Conservation (phyloP, 2,113 vertebrate genomes). For the Poeciliopsis prolifica region DNA sequence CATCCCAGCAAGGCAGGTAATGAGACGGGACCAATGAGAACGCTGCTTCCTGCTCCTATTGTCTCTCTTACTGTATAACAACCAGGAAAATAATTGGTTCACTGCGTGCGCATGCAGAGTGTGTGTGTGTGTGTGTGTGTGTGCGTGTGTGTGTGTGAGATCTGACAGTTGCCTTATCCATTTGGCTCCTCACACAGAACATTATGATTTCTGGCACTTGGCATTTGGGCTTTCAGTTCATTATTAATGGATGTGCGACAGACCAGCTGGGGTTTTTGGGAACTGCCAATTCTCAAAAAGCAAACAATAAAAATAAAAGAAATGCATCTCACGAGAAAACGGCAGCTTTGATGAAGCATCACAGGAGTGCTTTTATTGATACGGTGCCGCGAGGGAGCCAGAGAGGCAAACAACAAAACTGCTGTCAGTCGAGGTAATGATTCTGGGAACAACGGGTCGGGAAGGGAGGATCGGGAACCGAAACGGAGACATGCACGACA, state of each 20-base stretch:
- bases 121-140: not conserved
- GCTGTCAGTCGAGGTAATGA: slow-evolving; percentile 57
- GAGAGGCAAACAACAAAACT: slow-evolving; percentile 43
- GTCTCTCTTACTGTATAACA: slow-evolving; percentile 26
- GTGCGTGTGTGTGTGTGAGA: slow-evolving; percentile 10
- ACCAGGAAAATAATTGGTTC: slow-evolving; percentile 53
- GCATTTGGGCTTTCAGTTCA: slow-evolving; percentile 24
- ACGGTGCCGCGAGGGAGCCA: slow-evolving; percentile 27
- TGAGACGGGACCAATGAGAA: slow-evolving; percentile 41
- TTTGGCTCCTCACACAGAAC: slow-evolving; percentile 38
- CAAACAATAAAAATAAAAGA: slow-evolving; percentile 21
- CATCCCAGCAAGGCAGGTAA: slow-evolving; percentile 32
- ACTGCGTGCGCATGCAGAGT: slow-evolving; percentile 6
- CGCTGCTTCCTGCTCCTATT: slow-evolving; percentile 16
- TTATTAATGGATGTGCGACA: slow-evolving; percentile 48
- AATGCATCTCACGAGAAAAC: slow-evolving; percentile 28
- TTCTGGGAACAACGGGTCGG: not conserved
- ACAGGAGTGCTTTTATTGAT: slow-evolving; percentile 54
- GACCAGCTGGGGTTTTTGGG: slow-evolving; percentile 38
- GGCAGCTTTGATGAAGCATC: slow-evolving; percentile 50
- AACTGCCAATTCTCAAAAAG: slow-evolving; percentile 42
- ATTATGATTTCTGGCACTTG: slow-evolving; percentile 12
- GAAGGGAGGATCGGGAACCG: not conserved
- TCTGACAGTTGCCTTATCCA: slow-evolving; percentile 41
- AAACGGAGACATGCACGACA: slow-evolving; percentile 13